phyloP scores from a whole-genome alignment of 2,113 vertebrate species.

The Leiothrix lutea region DNA sequence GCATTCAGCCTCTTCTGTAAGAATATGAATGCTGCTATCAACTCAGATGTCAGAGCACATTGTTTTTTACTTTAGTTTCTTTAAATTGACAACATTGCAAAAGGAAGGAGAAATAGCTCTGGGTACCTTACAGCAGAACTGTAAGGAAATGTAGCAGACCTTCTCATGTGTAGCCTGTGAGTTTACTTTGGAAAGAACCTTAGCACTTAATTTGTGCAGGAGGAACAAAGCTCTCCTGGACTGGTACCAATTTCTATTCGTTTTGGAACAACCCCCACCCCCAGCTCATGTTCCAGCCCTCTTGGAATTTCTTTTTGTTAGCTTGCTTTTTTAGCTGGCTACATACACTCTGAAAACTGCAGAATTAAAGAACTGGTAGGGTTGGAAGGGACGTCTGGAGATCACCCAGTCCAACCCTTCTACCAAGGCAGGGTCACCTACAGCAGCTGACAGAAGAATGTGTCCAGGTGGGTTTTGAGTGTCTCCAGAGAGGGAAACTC shows the following conservation, averaged over 20 bases:
- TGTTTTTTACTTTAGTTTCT: not conserved
- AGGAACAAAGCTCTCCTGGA: not conserved
- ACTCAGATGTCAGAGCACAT: not conserved
- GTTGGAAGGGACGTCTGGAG: not conserved
- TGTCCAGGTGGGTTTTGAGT: too few relatives aligned
- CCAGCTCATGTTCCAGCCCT: not conserved
- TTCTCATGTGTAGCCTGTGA: not conserved
- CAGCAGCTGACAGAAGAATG: not conserved
- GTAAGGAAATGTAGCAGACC: not conserved
- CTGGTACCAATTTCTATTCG: not conserved
- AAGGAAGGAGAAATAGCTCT: not conserved
- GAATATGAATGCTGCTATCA: not conserved
- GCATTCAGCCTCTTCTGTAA: not conserved
- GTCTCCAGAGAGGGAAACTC: not conserved
- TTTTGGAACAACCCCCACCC: not conserved
- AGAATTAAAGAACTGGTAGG: not conserved
- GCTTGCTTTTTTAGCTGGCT: not conserved
- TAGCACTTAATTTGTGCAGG: not conserved
- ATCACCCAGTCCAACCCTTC: not conserved
- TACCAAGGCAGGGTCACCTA: not conserved
- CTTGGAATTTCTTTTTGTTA: not conserved
- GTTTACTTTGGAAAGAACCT: not conserved
- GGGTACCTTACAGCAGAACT: not conserved
- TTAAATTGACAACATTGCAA: not conserved
- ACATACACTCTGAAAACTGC: not conserved